These are phyloP conservation scores for Cyclina sinensis DNA, from an alignment of 1,140 invertebrate species.

Conservation along the genomic window DNA sequence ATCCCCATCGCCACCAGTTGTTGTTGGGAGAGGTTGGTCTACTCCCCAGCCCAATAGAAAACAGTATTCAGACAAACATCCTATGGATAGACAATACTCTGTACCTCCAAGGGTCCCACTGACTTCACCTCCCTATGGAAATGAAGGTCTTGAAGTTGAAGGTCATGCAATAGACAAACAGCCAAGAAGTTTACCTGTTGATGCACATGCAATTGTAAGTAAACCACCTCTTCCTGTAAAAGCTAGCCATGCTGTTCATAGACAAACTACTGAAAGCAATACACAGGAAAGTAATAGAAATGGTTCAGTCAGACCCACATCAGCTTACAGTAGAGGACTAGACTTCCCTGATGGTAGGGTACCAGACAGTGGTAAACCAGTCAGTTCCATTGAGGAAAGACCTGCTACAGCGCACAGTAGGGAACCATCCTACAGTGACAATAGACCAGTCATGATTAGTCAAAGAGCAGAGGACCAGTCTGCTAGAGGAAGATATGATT, in stretches of 20 bases:
- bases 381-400: not conserved
- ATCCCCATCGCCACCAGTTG: constrained; percentile 32
- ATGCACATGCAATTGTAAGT: constrained; percentile 26
- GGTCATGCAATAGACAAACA: constrained; percentile 42
- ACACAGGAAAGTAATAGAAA: not conserved
- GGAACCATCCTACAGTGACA: constrained; percentile 7
- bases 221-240: constrained; percentile 62
- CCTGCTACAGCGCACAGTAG: not conserved
- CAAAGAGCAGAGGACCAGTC: not conserved
- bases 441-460: constrained; percentile 8
- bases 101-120: constrained; percentile 17
- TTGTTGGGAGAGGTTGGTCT: not conserved
- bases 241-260: constrained; percentile 31
- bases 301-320: not conserved
- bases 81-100: constrained; percentile 51
- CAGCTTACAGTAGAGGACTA: not conserved
- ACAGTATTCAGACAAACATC: constrained; percentile 48
- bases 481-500: constrained; percentile 23
- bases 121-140: not conserved
- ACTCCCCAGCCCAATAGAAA: constrained; percentile 74
- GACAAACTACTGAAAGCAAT: not conserved
- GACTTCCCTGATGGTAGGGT: not conserved
- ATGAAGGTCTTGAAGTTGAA: constrained; percentile 12
- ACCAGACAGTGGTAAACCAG: constrained; percentile 3
- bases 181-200: constrained; percentile 50